These are phyloP conservation scores for Haliclystus octoradiatus DNA, from an alignment of 30 jellyfish, hydroid and myxozoan genomes.

Conservation along the genomic window DNA sequence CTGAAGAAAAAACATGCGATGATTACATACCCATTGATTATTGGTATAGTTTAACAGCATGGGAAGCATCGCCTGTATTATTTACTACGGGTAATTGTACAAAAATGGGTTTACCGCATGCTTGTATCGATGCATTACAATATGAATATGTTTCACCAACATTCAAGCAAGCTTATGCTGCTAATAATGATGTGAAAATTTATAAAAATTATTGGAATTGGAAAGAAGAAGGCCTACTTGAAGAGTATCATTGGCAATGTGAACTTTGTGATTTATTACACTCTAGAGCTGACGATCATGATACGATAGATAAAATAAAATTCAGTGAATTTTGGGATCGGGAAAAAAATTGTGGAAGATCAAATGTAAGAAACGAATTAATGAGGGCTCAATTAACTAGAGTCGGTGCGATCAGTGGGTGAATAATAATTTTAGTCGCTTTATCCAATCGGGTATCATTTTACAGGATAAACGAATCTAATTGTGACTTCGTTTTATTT, in stretches of 20 bases:
- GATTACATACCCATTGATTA: conserved; percentile 43
- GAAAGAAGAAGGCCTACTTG: conserved; percentile 19
- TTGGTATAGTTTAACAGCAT: conserved; percentile 44
- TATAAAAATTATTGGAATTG: conserved; percentile 20
- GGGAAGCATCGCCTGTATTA: conserved; percentile 54
- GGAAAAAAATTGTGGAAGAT: conserved; percentile 32
- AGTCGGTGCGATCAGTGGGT: conserved; percentile 26
- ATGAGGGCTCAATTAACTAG: conserved; percentile 38
- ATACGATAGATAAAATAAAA: no score
- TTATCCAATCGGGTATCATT: no score
- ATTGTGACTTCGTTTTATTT: no score
- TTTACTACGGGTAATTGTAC: conserved; percentile 27
- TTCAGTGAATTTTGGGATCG: conserved; percentile 38
- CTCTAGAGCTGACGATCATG: neutral
- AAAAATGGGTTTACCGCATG: conserved; percentile 26
- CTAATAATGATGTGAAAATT: conserved; percentile 16
- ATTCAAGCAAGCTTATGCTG: conserved; percentile 33
- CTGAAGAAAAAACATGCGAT: conserved; percentile 29
- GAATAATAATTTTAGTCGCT: no score
- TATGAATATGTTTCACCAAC: conserved; percentile 44
- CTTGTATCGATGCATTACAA: conserved; percentile 41
- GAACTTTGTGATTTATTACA: conserved; percentile 32
- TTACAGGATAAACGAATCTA: no score
- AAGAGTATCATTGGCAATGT: conserved; percentile 57
- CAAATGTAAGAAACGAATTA: conserved; percentile 4